These are phyloP conservation scores for Laticauda laticaudata DNA, from an alignment of 2,113 vertebrate species.

Conservation along the genomic window DNA sequence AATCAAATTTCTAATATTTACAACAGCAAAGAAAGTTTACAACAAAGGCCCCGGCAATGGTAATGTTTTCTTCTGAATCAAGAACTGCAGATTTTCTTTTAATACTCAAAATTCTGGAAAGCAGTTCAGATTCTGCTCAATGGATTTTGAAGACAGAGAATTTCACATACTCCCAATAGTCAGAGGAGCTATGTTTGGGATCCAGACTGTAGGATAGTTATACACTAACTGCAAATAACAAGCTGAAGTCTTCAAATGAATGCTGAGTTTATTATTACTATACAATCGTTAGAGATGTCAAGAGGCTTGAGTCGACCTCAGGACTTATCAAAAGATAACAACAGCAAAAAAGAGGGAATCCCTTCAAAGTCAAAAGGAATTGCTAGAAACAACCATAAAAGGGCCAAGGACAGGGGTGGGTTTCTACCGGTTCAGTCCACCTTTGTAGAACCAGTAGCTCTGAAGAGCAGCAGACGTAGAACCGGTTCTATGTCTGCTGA, in stretches of 20 bases:
- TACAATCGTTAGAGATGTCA: not conserved
- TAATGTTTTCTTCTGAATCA: not conserved
- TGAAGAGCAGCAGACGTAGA: too few species aligned
- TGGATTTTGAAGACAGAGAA: not conserved
- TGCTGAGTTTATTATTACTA: not conserved
- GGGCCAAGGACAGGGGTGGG: not conserved
- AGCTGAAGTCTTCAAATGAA: not conserved
- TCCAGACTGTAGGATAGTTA: not conserved
- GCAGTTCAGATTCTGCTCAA: not conserved
- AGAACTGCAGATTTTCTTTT: not conserved
- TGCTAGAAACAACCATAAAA: not conserved
- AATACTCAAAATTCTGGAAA: not conserved
- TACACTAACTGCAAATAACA: not conserved
- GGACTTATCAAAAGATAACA: not conserved
- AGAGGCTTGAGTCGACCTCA: not conserved
- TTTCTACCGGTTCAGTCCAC: too few species aligned
- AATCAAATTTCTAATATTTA: not conserved
- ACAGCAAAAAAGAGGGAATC: not conserved
- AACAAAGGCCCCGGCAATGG: not conserved
- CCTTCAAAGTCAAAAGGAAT: not conserved
- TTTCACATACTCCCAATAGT: not conserved
- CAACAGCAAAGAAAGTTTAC: not conserved
- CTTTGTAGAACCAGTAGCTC: too few species aligned
- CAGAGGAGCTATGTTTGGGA: not conserved
- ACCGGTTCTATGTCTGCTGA: too few species aligned